Conservation (phyloP, 1,140 invertebrate species). For the Oncopeltus fasciatus region DNA sequence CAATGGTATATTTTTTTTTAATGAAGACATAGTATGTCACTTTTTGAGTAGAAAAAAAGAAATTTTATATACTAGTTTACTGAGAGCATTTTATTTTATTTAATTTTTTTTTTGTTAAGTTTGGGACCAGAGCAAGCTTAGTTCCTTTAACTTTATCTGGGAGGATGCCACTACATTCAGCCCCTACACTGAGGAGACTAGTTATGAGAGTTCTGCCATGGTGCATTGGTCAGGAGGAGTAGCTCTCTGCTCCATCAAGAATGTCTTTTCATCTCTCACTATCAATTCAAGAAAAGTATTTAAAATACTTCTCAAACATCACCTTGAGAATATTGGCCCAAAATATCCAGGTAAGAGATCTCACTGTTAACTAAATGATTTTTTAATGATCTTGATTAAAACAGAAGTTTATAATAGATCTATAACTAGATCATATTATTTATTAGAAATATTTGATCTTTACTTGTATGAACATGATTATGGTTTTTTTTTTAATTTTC, state of each 20-base stretch:
- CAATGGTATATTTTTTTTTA: too few relatives aligned
- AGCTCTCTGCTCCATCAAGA: slow-evolving; percentile 68
- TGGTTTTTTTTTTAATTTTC: neutral
- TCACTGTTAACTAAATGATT: neutral
- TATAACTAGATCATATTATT: too few relatives aligned
- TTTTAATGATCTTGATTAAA: neutral
- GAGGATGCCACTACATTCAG: slow-evolving; percentile 73
- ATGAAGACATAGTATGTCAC: too few relatives aligned
- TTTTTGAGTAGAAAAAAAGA: too few relatives aligned
- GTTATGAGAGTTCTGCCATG: slow-evolving; percentile 72
- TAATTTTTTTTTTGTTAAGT: slow-evolving; percentile 39
- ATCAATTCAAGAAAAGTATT: slow-evolving; percentile 78
- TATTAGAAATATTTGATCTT: too few relatives aligned
- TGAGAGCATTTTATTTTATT: slow-evolving; percentile 15
- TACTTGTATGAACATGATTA: neutral
- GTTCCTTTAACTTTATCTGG: slow-evolving; percentile 76
- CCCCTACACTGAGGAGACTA: slow-evolving; percentile 72
- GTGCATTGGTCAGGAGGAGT: slow-evolving; percentile 55
- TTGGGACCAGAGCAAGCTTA: slow-evolving; percentile 73
- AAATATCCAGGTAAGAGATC: slow-evolving; percentile 63
- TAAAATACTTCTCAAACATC: slow-evolving; percentile 62
- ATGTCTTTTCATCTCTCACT: slow-evolving; percentile 77
- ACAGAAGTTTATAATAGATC: neutral
- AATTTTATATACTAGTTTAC: too few relatives aligned
- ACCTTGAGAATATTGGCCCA: slow-evolving; percentile 48